These are phyloP conservation scores for Parazoanthus swiftii DNA, from an alignment of 92 coral and sea anemone species.

Conservation along the genomic window DNA sequence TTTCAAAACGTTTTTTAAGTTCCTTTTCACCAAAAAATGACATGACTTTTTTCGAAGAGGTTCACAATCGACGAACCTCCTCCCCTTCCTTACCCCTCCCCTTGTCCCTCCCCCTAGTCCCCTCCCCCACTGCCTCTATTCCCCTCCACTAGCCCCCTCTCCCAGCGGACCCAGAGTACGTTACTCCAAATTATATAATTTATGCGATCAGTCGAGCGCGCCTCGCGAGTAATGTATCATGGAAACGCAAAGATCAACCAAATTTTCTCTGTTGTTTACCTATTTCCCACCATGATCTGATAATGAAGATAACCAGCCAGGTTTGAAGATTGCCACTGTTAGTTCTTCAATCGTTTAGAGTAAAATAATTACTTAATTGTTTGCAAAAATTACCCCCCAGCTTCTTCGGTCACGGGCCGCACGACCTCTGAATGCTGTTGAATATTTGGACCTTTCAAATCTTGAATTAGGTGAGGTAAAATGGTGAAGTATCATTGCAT, in stretches of 20 bases:
- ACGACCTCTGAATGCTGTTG: slow-evolving; percentile 81
- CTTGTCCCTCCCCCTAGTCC: too few relatives aligned
- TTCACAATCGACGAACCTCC: too few relatives aligned
- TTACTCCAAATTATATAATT: too few relatives aligned
- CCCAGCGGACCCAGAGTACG: too few relatives aligned
- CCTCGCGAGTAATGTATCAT: background rate
- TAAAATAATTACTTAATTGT: slow-evolving; percentile 2
- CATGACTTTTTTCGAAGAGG: too few relatives aligned
- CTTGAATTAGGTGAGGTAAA: slow-evolving; percentile 74
- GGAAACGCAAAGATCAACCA: background rate
- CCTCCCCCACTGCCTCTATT: too few relatives aligned
- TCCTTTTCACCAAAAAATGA: too few relatives aligned
- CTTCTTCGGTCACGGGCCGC: slow-evolving; percentile 88
- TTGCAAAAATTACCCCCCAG: slow-evolving; percentile 50
- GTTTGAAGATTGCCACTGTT: slow-evolving; percentile 44
- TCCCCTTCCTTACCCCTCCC: too few relatives aligned
- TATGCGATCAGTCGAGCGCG: slow-evolving; percentile 19
- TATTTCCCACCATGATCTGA: slow-evolving; percentile 42
- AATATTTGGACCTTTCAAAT: slow-evolving; percentile 89
- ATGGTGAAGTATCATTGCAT: background rate
- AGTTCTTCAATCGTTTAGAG: background rate
- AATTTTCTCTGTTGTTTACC: background rate
- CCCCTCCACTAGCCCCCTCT: too few relatives aligned
- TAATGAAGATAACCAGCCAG: slow-evolving; percentile 88
- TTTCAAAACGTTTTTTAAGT: too few relatives aligned